Base-by-base conservation (phyloP, 2,113 vertebrate species). In the Malurus melanocephalus region DNA sequence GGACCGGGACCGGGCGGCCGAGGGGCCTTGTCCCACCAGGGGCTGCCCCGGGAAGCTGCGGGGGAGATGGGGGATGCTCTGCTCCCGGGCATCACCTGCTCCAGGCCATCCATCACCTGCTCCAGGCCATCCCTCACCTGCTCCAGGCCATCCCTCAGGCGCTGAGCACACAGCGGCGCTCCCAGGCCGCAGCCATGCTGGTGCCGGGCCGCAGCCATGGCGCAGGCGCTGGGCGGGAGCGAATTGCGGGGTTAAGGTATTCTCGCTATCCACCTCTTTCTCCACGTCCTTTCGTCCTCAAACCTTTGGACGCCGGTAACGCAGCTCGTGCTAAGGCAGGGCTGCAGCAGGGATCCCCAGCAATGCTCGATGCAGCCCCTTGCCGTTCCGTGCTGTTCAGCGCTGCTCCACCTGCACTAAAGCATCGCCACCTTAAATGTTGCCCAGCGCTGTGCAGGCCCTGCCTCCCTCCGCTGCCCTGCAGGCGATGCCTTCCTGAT, bases 81-180 rank as follows among this genome's bases (percentile, higher is more conserved):
- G 11, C 38, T 20, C 20, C 26, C 5, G 32, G 38, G n/a, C n/a
- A n/a, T n/a, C 74, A 64, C 82, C 60, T 61, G 71, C 52, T n/a
- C 18, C 64, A 23, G 21, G 6, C 33, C 33, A 10, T 30, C 43
- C 71, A 3, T 74, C 74, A 64, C 82, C 60, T 61, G 71, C 52
- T n/a, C 18, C 64, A 23, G 21, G 6, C 33, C 33, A 10, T 30
- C 43, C 71, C 2, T 74, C 14, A 26, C 24, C 60, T 55, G 60
- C 55, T 33, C 17, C 46, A n/a, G 10, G 5, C 5, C 35, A 6
- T 18, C 56, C 56, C 3, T 67, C 38, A 32, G 5, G 27, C 1
- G 3, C 55, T 2, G 23, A 0, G 13, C 3, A 3, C 17, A 1
- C 2, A 16, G 6, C 22, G 0, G 0, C 0, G 0, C 5, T 24